Evolutionary conservation across 2,888 invertebrate species (phyloP).

Genomic region (Drosophila pseudotakahashii): DNA sequence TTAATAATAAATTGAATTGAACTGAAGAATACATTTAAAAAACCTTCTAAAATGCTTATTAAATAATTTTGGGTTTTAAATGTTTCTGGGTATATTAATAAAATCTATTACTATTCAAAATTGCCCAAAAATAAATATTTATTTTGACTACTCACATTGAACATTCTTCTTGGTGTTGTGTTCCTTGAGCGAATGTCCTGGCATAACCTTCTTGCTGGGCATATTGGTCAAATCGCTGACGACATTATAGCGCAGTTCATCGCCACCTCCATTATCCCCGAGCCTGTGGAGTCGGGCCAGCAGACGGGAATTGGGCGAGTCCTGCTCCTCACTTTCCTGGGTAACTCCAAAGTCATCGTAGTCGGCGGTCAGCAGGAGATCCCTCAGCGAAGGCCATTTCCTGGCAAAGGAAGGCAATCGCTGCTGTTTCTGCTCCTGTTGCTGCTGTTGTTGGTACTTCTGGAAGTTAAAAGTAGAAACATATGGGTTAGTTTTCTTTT

Average conservation of each 20-base stretch:
- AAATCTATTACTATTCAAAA: too few species aligned
- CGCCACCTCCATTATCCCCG: conserved; percentile 45
- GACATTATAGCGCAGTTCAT: conserved; percentile 38
- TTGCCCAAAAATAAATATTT: background rate
- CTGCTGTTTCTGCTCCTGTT: conserved; percentile 48
- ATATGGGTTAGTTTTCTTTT: conserved; percentile 7
- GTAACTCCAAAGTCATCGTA: conserved; percentile 66
- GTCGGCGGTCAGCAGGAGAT: conserved; percentile 69
- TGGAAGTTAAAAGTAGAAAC: background rate
- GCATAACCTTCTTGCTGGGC: conserved; percentile 64
- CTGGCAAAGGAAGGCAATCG: conserved; percentile 51
- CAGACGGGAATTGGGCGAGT: conserved; percentile 49
- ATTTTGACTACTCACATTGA: conserved; percentile 76
- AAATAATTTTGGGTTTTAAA: too few species aligned
- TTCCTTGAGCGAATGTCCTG: conserved; percentile 63
- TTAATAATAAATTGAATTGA: too few species aligned
- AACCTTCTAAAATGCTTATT: too few species aligned
- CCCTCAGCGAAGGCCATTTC: conserved; percentile 80
- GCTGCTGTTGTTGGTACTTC: conserved; percentile 45
- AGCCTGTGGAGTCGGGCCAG: conserved; percentile 69
- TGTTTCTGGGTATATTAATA: too few species aligned
- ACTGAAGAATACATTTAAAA: too few species aligned
- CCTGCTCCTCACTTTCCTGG: conserved; percentile 49
- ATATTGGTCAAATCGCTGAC: conserved; percentile 58
- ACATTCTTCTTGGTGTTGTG: conserved; percentile 82